Evolutionary conservation across 1,140 invertebrate species (phyloP).

Genomic region (Oncopodura yosiiana): DNA sequence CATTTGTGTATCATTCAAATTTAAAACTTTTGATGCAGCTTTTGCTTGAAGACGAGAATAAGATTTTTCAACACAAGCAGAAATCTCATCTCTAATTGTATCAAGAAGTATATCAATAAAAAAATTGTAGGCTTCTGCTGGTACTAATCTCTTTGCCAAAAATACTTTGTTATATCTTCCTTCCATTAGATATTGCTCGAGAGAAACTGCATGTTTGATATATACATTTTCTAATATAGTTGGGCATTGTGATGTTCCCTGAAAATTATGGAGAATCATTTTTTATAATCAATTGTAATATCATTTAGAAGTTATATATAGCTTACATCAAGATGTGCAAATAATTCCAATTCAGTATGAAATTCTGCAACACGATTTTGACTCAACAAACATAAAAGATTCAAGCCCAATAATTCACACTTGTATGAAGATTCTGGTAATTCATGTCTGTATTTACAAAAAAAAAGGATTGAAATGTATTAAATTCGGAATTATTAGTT

Average conservation of each 20-base stretch:
- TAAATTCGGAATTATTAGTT: neutral
- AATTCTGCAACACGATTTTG: slow-evolving; percentile 97
- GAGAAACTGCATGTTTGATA: slow-evolving; percentile 84
- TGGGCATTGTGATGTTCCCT: no score
- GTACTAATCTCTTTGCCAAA: slow-evolving; percentile 84
- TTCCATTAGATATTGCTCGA: slow-evolving; percentile 99
- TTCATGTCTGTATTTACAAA: slow-evolving; percentile 46
- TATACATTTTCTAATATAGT: slow-evolving; percentile 90
- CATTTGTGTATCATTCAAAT: slow-evolving; percentile 50
- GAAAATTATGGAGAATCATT: no score
- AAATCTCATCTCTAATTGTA: slow-evolving; percentile 93
- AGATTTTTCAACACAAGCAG: slow-evolving; percentile 89
- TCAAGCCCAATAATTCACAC: slow-evolving; percentile 89
- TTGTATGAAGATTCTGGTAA: slow-evolving; percentile 88
- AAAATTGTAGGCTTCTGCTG: slow-evolving; percentile 86
- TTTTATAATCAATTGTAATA: no score
- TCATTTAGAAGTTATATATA: no score
- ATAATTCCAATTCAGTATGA: slow-evolving; percentile 90
- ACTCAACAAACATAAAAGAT: slow-evolving; percentile 88
- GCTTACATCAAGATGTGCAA: slow-evolving; percentile 56
- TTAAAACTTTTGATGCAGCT: slow-evolving; percentile 82
- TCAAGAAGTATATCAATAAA: slow-evolving; percentile 95
- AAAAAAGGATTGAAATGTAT: neutral
- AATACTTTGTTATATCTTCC: slow-evolving; percentile 97
- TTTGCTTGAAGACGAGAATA: slow-evolving; percentile 79